Conservation (phyloP, 2,113 vertebrate genomes). For the Willisornis vidua region DNA sequence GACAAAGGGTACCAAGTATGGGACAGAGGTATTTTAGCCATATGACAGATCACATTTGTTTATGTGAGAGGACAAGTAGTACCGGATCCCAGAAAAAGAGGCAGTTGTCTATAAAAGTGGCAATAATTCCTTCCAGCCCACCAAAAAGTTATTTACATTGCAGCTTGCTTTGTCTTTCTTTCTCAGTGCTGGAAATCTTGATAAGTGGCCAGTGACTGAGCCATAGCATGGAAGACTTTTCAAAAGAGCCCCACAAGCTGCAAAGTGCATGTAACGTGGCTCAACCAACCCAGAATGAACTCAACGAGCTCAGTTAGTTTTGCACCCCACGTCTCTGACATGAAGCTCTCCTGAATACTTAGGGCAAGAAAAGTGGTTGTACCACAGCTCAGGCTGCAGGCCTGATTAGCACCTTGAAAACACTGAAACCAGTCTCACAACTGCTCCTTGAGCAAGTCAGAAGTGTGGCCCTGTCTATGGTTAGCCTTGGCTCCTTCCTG, state of each 20-base stretch:
- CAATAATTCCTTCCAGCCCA: not conserved
- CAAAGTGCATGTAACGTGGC: not conserved
- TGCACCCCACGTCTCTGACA: not conserved
- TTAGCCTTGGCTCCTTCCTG: not conserved
- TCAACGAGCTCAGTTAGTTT: not conserved
- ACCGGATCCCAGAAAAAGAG: not conserved
- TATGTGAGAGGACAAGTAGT: not conserved
- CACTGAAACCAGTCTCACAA: not conserved
- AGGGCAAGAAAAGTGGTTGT: not conserved
- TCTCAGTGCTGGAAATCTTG: not conserved
- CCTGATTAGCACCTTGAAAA: not conserved
- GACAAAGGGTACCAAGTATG: not conserved
- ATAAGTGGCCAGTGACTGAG: accelerated
- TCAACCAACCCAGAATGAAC: accelerated
- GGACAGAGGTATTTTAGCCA: not conserved
- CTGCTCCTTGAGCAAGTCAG: not conserved
- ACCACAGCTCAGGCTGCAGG: not conserved
- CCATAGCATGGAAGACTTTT: not conserved
- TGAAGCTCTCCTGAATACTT: not conserved
- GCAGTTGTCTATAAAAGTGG: not conserved
- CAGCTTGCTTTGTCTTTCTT: not conserved
- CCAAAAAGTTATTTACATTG: not conserved
- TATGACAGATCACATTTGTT: not conserved
- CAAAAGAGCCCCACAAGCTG: not conserved
- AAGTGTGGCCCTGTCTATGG: not conserved